Evolutionary conservation across 2,113 vertebrate genomes (phyloP).

Genomic region (Columba janthina): DNA sequence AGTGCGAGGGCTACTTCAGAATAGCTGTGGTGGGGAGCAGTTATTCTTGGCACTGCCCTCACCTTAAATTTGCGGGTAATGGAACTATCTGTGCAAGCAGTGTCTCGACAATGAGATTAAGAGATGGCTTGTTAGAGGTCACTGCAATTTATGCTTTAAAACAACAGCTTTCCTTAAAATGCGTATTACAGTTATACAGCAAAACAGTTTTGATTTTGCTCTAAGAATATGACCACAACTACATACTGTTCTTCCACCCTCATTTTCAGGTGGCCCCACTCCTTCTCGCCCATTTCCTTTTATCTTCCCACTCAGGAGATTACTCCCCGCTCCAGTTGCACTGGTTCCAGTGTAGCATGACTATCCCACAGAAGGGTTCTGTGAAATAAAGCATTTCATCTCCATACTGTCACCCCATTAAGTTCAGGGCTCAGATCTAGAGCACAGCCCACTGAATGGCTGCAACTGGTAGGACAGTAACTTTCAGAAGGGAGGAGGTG

Average conservation of each 20-base stretch:
- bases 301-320: constrained; percentile 27
- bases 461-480: background rate
- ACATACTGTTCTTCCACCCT: background rate
- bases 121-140: background rate
- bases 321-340: background rate
- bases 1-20: background rate
- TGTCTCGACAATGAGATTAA: background rate
- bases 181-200: background rate
- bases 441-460: background rate
- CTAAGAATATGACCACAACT: background rate
- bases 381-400: background rate
- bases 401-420: background rate
- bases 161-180: background rate
- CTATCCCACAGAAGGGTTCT: background rate
- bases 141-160: background rate
- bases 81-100: background rate
- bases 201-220: background rate
- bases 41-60: background rate
- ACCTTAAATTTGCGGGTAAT: background rate
- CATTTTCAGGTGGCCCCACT: background rate
- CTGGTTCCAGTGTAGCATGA: background rate
- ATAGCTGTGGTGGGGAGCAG: background rate
- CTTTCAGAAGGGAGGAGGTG: constrained; percentile 25
- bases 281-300: constrained; percentile 4
- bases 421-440: background rate